These are phyloP conservation scores for Poecile montanus DNA, from an alignment of 2,797 vertebrate genomes.

Conservation along the genomic window DNA sequence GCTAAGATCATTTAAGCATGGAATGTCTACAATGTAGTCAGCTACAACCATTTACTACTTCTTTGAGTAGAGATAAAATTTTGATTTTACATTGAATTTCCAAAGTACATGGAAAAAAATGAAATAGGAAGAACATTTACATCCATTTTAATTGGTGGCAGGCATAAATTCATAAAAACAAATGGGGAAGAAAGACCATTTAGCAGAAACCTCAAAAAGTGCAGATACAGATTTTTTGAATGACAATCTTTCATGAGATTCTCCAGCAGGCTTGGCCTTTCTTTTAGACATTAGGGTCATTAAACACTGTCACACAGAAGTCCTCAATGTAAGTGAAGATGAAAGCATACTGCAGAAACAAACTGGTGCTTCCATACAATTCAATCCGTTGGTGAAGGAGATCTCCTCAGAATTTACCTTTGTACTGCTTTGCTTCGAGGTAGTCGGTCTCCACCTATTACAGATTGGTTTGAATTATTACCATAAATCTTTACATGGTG, in stretches of 20 bases:
- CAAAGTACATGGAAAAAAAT: constrained; percentile 39
- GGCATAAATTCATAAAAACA: constrained; percentile 67
- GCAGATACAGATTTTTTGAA: constrained; percentile 65
- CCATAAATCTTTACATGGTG: constrained; percentile 71
- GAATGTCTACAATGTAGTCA: constrained; percentile 33
- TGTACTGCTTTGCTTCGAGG: constrained; percentile 74
- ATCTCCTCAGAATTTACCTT: constrained; percentile 58
- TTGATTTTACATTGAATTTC: constrained; percentile 64
- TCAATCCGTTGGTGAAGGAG: constrained; percentile 45
- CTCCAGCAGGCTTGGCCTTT: constrained; percentile 50
- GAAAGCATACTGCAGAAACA: constrained; percentile 56
- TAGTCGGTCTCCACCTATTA: constrained; percentile 75
- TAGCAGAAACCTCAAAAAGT: constrained; percentile 70
- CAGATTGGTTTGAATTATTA: constrained; percentile 56
- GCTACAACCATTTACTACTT: constrained; percentile 46
- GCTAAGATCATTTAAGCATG: constrained; percentile 51
- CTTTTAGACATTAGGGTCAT: not conserved
- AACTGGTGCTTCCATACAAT: constrained; percentile 22
- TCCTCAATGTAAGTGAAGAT: constrained; percentile 48
- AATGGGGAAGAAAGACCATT: constrained; percentile 57
- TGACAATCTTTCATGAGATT: constrained; percentile 63
- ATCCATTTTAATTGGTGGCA: constrained; percentile 75
- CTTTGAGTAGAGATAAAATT: constrained; percentile 36
- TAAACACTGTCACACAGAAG: constrained; percentile 31
- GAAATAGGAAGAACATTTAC: constrained; percentile 67